These are phyloP conservation scores for Holothuria glaberrima DNA, from an alignment of 35 echinoderm and acorn worm genomes.

Conservation along the genomic window DNA sequence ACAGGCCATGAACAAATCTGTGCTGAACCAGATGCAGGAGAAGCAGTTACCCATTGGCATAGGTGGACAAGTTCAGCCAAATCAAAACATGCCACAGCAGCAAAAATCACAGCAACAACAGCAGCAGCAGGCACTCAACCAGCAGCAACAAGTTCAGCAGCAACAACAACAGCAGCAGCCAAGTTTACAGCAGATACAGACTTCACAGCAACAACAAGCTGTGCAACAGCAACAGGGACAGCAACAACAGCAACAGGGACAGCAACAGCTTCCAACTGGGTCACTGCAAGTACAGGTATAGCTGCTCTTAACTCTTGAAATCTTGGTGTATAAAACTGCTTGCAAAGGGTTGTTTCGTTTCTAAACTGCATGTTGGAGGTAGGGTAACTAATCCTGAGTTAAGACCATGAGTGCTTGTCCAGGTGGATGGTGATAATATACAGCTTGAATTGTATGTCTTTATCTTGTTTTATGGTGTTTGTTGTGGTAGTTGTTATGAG, in stretches of 20 bases:
- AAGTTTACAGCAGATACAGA: background rate
- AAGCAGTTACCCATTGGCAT: background rate
- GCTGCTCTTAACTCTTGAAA: too few relatives aligned
- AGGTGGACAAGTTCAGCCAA: background rate
- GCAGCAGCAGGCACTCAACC: background rate
- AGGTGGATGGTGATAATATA: too few relatives aligned
- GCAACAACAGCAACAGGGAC: background rate
- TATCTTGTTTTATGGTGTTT: too few relatives aligned
- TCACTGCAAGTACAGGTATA: too few relatives aligned
- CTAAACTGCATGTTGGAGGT: too few relatives aligned
- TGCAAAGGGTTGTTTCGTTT: too few relatives aligned
- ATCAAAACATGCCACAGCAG: slow-evolving; percentile 7
- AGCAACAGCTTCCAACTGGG: background rate
- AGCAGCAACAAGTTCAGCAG: background rate
- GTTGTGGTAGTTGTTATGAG: too few relatives aligned
- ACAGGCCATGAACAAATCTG: too few relatives aligned
- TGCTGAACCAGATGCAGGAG: background rate
- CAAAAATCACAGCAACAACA: slow-evolving; percentile 22
- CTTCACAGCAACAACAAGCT: background rate
- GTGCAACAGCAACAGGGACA: background rate
- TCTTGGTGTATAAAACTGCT: too few relatives aligned
- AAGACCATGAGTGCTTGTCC: too few relatives aligned
- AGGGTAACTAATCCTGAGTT: too few relatives aligned
- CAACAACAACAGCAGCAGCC: background rate
- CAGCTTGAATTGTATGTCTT: too few relatives aligned